Conservation (phyloP, 2,797 vertebrate genomes). For the Malacoraja senta region DNA sequence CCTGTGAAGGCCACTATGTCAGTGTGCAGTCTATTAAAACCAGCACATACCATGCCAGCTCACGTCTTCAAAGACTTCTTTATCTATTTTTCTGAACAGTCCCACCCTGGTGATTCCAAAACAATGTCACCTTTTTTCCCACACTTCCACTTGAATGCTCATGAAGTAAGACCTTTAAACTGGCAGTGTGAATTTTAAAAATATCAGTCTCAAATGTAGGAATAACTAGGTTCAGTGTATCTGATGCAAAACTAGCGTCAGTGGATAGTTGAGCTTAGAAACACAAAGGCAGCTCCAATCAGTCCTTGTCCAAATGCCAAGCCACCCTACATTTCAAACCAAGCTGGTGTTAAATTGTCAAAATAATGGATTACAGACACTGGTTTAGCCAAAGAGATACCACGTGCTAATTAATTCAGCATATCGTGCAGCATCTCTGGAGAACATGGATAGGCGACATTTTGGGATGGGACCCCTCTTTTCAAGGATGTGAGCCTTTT, state of each 20-base stretch:
- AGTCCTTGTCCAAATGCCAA: not conserved
- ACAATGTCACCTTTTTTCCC: not conserved
- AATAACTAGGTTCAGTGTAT: not conserved
- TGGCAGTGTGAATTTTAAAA: not conserved
- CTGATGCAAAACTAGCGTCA: not conserved
- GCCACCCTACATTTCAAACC: not conserved
- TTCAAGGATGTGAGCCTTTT: no score
- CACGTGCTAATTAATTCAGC: no score
- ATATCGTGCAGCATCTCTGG: no score
- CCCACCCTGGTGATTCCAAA: not conserved
- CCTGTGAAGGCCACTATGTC: slow-evolving; percentile 50
- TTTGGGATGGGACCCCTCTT: no score
- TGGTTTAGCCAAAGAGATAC: no score
- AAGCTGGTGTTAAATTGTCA: not conserved
- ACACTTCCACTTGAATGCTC: not conserved
- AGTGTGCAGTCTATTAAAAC: slow-evolving; percentile 19
- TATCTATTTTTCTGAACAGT: not conserved
- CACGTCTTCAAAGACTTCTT: not conserved
- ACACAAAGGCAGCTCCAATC: not conserved
- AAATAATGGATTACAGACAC: no score
- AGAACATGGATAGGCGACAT: no score
- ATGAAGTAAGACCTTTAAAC: not conserved
- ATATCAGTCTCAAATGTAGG: not conserved
- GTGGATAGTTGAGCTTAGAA: no score
- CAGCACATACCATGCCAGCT: no score